These are phyloP conservation scores for Drosophila malerkotliana DNA, from an alignment of 1,140 invertebrate genomes.

Conservation along the genomic window DNA sequence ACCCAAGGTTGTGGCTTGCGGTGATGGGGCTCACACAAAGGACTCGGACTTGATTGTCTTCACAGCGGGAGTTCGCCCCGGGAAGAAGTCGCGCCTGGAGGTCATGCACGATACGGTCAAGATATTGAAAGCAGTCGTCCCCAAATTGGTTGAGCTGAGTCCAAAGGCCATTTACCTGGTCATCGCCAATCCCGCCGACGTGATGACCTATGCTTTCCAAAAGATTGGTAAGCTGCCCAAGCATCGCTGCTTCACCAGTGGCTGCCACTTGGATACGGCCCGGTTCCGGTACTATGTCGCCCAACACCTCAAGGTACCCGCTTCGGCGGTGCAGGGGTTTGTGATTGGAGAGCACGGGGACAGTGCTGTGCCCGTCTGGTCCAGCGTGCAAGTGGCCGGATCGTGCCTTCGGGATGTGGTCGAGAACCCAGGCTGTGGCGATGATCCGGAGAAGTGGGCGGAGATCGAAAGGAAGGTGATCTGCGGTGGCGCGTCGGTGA, in stretches of 20 bases:
- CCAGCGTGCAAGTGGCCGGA: slow-evolving; percentile 85
- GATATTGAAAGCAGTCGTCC: slow-evolving; percentile 92
- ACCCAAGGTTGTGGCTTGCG: slow-evolving; percentile 24
- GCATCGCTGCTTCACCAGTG: slow-evolving; percentile 93
- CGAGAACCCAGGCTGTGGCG: slow-evolving; percentile 87
- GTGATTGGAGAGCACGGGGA: slow-evolving; percentile 94
- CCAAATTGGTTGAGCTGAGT: slow-evolving; percentile 90
- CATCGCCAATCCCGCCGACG: slow-evolving; percentile 94
- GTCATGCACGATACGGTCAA: slow-evolving; percentile 93
- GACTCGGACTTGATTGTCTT: slow-evolving; percentile 92
- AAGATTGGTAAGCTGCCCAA: slow-evolving; percentile 93
- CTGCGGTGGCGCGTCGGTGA: slow-evolving; percentile 91
- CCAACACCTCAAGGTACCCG: slow-evolving; percentile 89
- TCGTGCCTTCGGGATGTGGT: slow-evolving; percentile 88
- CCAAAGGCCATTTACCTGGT: slow-evolving; percentile 92
- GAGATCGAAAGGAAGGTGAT: slow-evolving; percentile 90
- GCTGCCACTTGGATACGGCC: slow-evolving; percentile 94
- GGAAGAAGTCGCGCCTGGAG: slow-evolving; percentile 89
- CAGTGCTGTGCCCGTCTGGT: slow-evolving; percentile 92
- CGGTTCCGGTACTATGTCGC: slow-evolving; percentile 93
- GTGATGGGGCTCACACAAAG: slow-evolving; percentile 89
- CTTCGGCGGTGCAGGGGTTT: slow-evolving; percentile 92
- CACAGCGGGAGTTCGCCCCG: slow-evolving; percentile 93
- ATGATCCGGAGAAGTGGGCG: slow-evolving; percentile 91
- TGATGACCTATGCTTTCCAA: slow-evolving; percentile 94